Percentiles rank a stretch among this genome's conserved stretches.
These are phyloP conservation scores for Pachycephus smyrnensis DNA, from an alignment of 2,888 invertebrate genomes.

Conservation along the genomic window DNA sequence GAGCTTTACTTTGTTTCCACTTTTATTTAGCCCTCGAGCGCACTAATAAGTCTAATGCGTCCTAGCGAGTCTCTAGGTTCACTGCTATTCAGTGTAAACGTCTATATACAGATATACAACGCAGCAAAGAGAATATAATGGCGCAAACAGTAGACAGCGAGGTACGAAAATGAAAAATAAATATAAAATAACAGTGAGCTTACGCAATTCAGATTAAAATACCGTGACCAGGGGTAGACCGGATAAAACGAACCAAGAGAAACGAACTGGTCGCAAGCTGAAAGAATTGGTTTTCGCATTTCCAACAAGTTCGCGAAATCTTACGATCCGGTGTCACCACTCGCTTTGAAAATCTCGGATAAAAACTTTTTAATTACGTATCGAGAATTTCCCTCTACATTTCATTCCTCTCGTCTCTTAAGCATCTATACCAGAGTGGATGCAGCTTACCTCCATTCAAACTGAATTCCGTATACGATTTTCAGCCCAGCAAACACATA, in stretches of 20 bases:
- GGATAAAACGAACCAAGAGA: background rate
- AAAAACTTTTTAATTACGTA: background rate
- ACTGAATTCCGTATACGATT: background rate
- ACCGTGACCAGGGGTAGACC: background rate
- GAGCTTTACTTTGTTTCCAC: background rate
- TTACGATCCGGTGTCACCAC: background rate
- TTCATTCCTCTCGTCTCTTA: too few species aligned
- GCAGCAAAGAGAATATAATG: background rate
- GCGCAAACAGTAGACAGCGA: background rate
- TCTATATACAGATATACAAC: background rate
- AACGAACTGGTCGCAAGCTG: background rate
- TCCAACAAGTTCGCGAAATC: background rate
- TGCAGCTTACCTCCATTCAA: background rate
- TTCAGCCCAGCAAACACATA: too few species aligned
- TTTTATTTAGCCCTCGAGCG: background rate
- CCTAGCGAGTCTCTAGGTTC: background rate
- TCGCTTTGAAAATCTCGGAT: background rate
- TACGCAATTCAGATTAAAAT: background rate
- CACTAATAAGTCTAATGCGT: constrained; percentile 3
- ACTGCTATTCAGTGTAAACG: background rate
- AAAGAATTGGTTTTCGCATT: background rate
- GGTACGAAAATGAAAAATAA: background rate
- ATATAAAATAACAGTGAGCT: background rate
- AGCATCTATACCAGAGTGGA: background rate
- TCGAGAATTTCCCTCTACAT: too few species aligned